These are phyloP conservation scores for Ursus arctos DNA, from an alignment of 2,113 vertebrate genomes.

Conservation along the genomic window DNA sequence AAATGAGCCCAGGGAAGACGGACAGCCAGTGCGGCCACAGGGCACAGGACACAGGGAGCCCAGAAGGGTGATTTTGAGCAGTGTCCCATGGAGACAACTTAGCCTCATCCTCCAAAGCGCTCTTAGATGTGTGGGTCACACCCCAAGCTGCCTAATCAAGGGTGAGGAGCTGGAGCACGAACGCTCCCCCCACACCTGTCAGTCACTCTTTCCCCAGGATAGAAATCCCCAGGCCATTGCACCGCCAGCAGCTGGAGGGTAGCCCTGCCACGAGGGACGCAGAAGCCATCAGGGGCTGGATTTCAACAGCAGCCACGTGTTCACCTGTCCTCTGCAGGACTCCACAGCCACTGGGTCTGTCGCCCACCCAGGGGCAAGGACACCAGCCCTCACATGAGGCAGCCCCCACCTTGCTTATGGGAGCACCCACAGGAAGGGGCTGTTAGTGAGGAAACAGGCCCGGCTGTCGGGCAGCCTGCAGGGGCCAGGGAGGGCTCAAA, in stretches of 20 bases:
- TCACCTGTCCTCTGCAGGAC: background rate
- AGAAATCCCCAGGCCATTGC: background rate
- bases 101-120: background rate
- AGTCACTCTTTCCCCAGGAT: background rate
- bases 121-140: background rate
- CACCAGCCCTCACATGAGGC: background rate
- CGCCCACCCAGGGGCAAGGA: background rate
- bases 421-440: background rate
- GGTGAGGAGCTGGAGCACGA: background rate
- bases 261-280: background rate
- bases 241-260: background rate
- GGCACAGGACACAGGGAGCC: background rate
- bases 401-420: background rate
- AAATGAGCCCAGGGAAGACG: background rate
- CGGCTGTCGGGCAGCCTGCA: background rate
- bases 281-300: background rate
- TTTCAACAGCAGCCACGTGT: accelerated
- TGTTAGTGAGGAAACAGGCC: background rate
- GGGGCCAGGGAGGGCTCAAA: background rate
- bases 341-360: background rate
- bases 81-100: background rate
- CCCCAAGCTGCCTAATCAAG: background rate
- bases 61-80: background rate
- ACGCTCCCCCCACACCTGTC: background rate
- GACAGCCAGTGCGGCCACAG: background rate